phyloP scores from a whole-genome alignment of 2,888 invertebrate species.

The Eupithecia subumbrata region DNA sequence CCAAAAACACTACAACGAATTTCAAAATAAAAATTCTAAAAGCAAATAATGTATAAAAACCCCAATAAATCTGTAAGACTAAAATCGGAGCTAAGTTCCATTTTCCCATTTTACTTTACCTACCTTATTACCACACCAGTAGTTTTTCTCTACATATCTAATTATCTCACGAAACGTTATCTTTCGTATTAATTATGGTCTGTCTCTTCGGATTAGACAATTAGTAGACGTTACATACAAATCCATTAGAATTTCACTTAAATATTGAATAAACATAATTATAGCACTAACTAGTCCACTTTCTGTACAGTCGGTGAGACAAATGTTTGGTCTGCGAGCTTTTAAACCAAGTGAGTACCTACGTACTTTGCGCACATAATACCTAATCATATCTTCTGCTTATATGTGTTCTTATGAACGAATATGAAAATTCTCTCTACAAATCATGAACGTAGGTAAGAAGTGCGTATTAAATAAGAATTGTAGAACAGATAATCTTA shows the following conservation, averaged over 20 bases:
- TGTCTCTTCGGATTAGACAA: conserved; percentile 28
- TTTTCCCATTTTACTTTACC: conserved; percentile 15
- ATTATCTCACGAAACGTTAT: conserved; percentile 70
- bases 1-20: no score
- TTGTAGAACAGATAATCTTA: no score
- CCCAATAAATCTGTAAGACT: background rate
- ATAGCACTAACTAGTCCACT: conserved; percentile 53
- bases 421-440: background rate
- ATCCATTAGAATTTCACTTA: conserved; percentile 63
- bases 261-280: conserved; percentile 77
- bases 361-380: background rate
- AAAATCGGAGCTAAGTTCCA: background rate
- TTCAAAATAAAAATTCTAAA: no score
- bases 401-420: background rate
- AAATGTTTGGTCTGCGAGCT: background rate
- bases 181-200: conserved; percentile 40
- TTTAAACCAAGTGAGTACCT: background rate
- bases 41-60: no score
- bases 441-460: background rate
- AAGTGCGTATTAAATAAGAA: background rate
- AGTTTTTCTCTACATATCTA: conserved; percentile 66
- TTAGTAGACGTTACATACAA: conserved; percentile 47
- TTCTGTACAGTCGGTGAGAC: conserved; percentile 40
- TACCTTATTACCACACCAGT: conserved; percentile 11
- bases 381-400: background rate